These are phyloP conservation scores for Hanleya hanleyi DNA, from an alignment of 2,888 invertebrate species.

Conservation along the genomic window DNA sequence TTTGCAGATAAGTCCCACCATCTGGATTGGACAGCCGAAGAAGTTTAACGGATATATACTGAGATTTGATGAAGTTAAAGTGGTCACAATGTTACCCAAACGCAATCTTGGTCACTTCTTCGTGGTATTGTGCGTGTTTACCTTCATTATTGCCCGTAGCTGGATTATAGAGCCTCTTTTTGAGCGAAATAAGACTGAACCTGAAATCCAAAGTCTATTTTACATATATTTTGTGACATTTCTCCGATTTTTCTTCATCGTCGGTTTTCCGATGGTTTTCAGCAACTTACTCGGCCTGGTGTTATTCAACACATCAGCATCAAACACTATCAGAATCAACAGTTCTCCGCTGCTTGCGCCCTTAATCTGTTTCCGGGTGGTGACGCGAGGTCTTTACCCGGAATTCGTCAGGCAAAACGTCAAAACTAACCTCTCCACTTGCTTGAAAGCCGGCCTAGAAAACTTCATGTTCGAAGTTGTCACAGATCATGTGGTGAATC, in stretches of 20 bases:
- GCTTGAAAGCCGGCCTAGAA: constrained; percentile 40
- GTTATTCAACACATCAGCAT: constrained; percentile 37
- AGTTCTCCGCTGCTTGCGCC: constrained; percentile 55
- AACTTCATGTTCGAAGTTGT: constrained; percentile 54
- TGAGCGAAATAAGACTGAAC: no score
- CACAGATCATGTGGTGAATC: constrained; percentile 37
- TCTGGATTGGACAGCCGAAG: no score
- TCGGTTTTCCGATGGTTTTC: background rate
- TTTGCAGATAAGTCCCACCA: no score
- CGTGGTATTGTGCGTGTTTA: no score
- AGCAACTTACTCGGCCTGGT: constrained; percentile 36
- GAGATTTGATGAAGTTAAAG: no score
- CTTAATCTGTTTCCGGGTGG: constrained; percentile 52
- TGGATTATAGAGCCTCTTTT: no score
- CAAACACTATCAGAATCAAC: background rate
- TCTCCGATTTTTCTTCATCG: background rate
- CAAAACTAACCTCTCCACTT: constrained; percentile 27
- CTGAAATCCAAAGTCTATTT: no score
- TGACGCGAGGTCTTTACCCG: constrained; percentile 47
- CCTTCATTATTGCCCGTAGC: no score
- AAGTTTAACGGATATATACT: no score
- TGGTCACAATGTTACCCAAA: no score
- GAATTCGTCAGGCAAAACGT: constrained; percentile 41
- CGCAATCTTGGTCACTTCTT: no score
- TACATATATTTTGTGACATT: background rate